Conservation (phyloP, 2,797 vertebrate species). For the Ataeniobius toweri region DNA sequence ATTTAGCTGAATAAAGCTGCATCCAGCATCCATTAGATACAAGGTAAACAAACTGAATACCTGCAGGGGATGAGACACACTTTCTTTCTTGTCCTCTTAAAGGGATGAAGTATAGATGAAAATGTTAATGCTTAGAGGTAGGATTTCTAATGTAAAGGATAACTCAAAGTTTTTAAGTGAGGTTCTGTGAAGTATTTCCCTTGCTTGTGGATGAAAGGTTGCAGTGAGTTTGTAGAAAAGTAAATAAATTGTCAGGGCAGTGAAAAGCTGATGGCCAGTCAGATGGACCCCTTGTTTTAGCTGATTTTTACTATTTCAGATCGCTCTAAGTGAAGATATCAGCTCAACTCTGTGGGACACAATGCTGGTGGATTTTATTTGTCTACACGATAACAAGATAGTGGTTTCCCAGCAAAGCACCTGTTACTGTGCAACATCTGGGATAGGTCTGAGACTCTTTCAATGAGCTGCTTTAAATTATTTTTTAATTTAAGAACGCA, state of each 20-base stretch:
- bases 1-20: slow-evolving; percentile 22
- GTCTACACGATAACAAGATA: too few species aligned
- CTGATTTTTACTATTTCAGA: background rate
- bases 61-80: background rate
- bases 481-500: background rate
- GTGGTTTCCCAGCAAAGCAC: too few species aligned
- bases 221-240: background rate
- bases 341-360: background rate
- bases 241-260: background rate
- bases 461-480: background rate
- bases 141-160: background rate
- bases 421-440: background rate
- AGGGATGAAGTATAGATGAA: background rate
- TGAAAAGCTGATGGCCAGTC: background rate
- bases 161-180: background rate
- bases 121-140: background rate
- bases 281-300: background rate
- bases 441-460: background rate
- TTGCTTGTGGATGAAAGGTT: background rate
- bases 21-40: background rate
- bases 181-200: background rate
- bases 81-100: background rate
- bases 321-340: background rate
- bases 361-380: too few species aligned
- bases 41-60: background rate